Base-by-base conservation (phyloP, 2,888 invertebrate species). In the Anagyrus pseudococci region DNA sequence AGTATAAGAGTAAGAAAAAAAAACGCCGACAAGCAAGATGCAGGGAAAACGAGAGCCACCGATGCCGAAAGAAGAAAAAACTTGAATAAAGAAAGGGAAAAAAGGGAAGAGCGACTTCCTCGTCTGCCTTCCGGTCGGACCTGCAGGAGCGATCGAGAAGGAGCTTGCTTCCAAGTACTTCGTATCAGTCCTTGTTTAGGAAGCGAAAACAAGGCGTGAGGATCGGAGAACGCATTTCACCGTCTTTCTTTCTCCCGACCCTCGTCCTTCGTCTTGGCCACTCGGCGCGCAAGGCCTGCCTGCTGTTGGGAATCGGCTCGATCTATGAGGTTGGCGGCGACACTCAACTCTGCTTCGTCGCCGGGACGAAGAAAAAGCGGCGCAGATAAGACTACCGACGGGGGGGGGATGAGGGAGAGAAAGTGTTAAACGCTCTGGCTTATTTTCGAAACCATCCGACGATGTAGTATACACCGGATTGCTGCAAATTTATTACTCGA, bases 111-210 rank as follows among this genome's bases (percentile, higher is more conserved):
- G 33, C 53, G 48, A 52, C 58, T 64, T 64, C 58, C 64, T 52
- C 40, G 47, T 47, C 52, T 56, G 56, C 64, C 59, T 63, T 63
- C 63, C 58, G 58, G 58, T 29, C 10, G 29, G 6, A 15, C 25
- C 20, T 40, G 49, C 26, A 37, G 29, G 23, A 22, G 43, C 46
- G 20, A 13, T 25, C 25, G 41, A 41, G 64, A 37, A 60, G 59
- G 29, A 29, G 29, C 10, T 48, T 47, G 41, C 54, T 49, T 19
- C 43, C 40, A 33, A 13, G 50, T 50, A 25, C 46, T 20, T 55
- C 55, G 64, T 64, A 64, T 64, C 59, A 64, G 55, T 64, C 52
- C 64, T 60, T 59, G 56, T 64, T 64, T 47, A 48, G 47, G 64
- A 60, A 59, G 52, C 49, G 64, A 60, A 60, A 60, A 60, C 59